Evolutionary conservation across 2,888 invertebrate genomes (phyloP).

Genomic region (Chrysodeixis includens): DNA sequence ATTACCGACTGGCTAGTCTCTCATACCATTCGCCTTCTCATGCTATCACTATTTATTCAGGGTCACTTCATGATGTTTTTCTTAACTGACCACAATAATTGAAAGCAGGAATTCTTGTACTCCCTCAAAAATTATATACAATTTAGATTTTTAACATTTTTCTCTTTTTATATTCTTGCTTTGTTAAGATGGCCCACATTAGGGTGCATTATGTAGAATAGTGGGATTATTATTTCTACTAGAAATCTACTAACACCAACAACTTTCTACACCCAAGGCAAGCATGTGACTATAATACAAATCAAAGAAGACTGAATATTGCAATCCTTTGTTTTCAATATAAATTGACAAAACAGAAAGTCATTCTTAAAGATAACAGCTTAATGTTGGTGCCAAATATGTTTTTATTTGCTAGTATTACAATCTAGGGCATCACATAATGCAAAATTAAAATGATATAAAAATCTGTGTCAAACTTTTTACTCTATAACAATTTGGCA

Average conservation of each 20-base stretch:
- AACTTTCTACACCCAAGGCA: constrained; percentile 5
- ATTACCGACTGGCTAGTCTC: constrained; percentile 54
- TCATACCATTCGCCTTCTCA: constrained; percentile 49
- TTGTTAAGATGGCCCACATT: constrained; percentile 32
- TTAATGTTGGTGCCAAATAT: background rate
- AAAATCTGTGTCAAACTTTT: background rate
- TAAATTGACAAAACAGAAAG: background rate
- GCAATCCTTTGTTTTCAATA: background rate
- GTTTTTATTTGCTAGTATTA: background rate
- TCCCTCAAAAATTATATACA: constrained; percentile 11
- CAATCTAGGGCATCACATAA: background rate
- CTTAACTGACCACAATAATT: constrained; percentile 23
- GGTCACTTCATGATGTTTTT: constrained; percentile 32
- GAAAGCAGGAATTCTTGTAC: constrained; percentile 19
- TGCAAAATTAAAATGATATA: background rate
- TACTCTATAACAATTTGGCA: constrained; percentile 16
- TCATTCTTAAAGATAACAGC: background rate
- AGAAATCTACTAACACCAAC: constrained; percentile 12
- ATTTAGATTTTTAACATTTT: constrained; percentile 19
- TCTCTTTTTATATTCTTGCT: constrained; percentile 15
- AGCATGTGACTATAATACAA: constrained; percentile 6
- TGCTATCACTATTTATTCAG: constrained; percentile 36
- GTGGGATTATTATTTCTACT: constrained; percentile 8
- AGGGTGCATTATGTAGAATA: constrained; percentile 17
- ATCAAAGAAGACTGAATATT: background rate